Percentiles rank a stretch among this genome's conserved stretches.
Evolutionary conservation across 2,888 invertebrate genomes (phyloP).

Genomic region (Danaus chrysippus): DNA sequence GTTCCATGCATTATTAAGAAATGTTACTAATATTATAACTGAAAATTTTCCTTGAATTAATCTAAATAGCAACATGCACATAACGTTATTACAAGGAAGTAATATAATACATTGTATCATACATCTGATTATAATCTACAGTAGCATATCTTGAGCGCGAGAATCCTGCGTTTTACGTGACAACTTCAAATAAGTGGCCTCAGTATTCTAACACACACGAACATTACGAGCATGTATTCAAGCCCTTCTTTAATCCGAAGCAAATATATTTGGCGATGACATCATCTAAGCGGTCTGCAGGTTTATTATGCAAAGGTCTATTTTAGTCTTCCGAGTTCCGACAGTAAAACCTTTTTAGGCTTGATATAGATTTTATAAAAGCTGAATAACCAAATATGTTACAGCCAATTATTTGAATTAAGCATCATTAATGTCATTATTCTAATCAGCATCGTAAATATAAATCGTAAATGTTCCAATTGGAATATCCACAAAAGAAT

Average conservation of each 20-base stretch:
- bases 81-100: slow-evolving; percentile 20
- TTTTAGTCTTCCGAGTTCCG: slow-evolving; percentile 13
- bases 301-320: slow-evolving; percentile 16
- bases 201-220: slow-evolving; percentile 12
- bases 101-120: slow-evolving; percentile 21
- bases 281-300: slow-evolving; percentile 17
- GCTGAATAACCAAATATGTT: slow-evolving; percentile 16
- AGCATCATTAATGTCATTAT: slow-evolving; percentile 13
- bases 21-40: too few species aligned
- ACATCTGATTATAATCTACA: slow-evolving; percentile 50
- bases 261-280: slow-evolving; percentile 16
- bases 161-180: slow-evolving; percentile 59
- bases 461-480: neutral
- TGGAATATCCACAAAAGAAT: neutral
- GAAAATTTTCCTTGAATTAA: neutral
- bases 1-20: too few species aligned
- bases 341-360: slow-evolving; percentile 15
- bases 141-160: slow-evolving; percentile 57
- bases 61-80: slow-evolving; percentile 12
- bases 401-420: slow-evolving; percentile 6
- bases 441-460: neutral
- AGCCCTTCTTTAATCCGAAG: slow-evolving; percentile 8
- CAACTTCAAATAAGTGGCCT: slow-evolving; percentile 42
- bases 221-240: slow-evolving; percentile 3
- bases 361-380: slow-evolving; percentile 7